Evolutionary conservation across 2,888 invertebrate genomes (phyloP).

Genomic region (Apodemia zela): DNA sequence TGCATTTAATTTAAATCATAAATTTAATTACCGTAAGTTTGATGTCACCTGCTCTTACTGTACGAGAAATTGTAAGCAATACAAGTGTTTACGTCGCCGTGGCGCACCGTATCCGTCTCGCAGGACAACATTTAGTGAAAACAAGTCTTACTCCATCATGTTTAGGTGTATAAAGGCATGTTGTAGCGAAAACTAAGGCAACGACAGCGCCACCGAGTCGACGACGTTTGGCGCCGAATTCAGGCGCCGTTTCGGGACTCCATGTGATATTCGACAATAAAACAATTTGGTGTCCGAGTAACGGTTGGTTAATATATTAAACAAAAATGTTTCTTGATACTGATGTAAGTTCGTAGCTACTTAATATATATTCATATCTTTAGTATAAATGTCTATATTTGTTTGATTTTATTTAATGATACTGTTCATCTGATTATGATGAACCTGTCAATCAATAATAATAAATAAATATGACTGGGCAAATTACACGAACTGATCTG

Average conservation of each 20-base stretch:
- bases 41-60: not conserved
- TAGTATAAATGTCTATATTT: not conserved
- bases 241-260: constrained; percentile 60
- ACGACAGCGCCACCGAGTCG: constrained; percentile 39
- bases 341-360: not conserved
- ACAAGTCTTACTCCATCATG: constrained; percentile 21
- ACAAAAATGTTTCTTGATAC: constrained; percentile 26
- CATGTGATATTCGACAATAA: constrained; percentile 65
- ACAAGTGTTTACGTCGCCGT: constrained; percentile 36
- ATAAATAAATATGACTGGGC: too few species aligned
- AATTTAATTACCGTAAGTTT: constrained; percentile 7
- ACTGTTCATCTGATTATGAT: too few species aligned
- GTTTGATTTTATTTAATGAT: too few species aligned
- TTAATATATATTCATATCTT: too few species aligned
- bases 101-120: constrained; percentile 21
- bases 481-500: too few species aligned
- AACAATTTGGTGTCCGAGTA: constrained; percentile 47
- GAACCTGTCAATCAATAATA: too few species aligned
- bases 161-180: constrained; percentile 12
- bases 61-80: constrained; percentile 32
- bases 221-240: constrained; percentile 62
- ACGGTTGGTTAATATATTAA: constrained; percentile 30
- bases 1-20: not conserved
- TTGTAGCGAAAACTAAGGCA: constrained; percentile 13
- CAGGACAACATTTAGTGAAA: constrained; percentile 18